Base-by-base conservation (phyloP, 2,797 vertebrate species). In the Sebastes taczanowskii region DNA sequence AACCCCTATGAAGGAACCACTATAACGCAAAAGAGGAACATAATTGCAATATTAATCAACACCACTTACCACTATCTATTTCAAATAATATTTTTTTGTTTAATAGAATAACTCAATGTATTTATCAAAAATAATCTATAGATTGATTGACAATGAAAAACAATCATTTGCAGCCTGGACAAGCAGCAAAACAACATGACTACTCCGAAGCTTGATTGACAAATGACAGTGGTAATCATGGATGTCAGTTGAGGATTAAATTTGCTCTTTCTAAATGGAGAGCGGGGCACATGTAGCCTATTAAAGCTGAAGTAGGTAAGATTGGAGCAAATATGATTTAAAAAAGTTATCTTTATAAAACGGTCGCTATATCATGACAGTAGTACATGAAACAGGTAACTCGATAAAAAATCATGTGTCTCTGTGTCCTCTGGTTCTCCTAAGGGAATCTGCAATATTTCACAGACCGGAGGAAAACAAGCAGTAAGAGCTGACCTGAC, bases 201-300 rank as follows among this genome's bases (percentile, higher is more conserved):
- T 68, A 22, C 16, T 58, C 25, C 18, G 35, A 16, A 4, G 23
- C 34, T 49, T 60, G 38, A 38, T 56, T 78, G 46, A 63, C 46
- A 70, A 13, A 38, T 38, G 35, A 13, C 0, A 38, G 0, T 38
- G 35, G 11, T 38, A 5, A 71, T 69, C 8, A 84, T 83, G 71
- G 56, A 82, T 81, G 79, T 70, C 55, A 81, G 4, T 2, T 20
- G 35, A 61, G 81, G 85, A 91, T 91, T 91, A 89, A 80, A 59
- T 71, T 3, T 53, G 52, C 11, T 61, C 58, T 63, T 56, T 73
- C 23, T 62, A 82, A 83, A 89, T 87, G 63, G 76, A 87, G 81
- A 86, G 74, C 3, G 1, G 30, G 77, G 71, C 62, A 79, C 38
- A 42, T 42, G 38, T 42, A 42, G 38, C 38, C 38, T 71, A 78